A percentile compares a stretch with the other conserved stretches of the same genome.
Conservation (phyloP, 1,140 invertebrate species). For the Apis dorsata region DNA sequence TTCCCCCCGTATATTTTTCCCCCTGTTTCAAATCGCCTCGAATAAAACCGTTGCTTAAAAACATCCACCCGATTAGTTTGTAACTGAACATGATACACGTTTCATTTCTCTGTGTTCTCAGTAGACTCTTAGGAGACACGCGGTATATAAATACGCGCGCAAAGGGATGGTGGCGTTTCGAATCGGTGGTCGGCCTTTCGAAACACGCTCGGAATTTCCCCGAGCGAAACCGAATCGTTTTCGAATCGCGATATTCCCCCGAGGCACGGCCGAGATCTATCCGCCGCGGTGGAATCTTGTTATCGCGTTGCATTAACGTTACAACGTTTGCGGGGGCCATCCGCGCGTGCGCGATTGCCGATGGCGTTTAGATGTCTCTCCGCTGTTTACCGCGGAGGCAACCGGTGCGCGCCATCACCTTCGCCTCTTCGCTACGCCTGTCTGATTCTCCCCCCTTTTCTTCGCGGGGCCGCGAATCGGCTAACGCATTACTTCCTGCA, state of each 20-base stretch:
- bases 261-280: background rate
- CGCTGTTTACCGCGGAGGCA: conserved; percentile 5
- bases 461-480: conserved; percentile 24
- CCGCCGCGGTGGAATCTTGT: conserved; percentile 27
- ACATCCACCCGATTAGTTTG: no score
- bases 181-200: background rate
- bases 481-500: conserved; percentile 49
- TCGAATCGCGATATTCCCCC: background rate
- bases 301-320: conserved; percentile 32
- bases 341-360: conserved; percentile 38
- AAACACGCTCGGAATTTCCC: background rate
- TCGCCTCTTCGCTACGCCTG: conserved; percentile 21
- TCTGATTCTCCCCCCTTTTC: conserved; percentile 32
- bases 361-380: conserved; percentile 41
- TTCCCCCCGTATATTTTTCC: no score
- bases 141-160: no score
- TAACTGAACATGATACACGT: no score
- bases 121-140: no score
- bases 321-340: background rate
- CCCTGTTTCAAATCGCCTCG: no score
- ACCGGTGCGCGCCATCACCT: background rate
- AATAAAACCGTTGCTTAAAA: no score
- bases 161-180: background rate
- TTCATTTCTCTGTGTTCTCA: no score
- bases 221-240: background rate